Conservation (phyloP, 2,113 vertebrate species). For the Platycercus adscitus region DNA sequence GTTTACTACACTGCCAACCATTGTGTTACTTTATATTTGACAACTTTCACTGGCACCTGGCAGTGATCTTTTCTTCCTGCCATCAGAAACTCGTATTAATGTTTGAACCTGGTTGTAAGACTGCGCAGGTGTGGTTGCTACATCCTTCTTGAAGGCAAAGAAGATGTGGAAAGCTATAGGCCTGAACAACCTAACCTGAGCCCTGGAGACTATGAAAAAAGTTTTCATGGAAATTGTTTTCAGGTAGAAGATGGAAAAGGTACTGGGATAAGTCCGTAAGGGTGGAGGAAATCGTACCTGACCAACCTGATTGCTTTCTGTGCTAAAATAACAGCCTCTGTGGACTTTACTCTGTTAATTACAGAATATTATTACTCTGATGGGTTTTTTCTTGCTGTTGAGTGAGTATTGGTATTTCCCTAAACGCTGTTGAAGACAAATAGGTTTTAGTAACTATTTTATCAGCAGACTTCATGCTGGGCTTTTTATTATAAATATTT, state of each 20-base stretch:
- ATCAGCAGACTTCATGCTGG: neutral
- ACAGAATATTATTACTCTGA: neutral
- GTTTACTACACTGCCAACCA: neutral
- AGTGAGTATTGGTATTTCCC: neutral
- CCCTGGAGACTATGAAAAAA: neutral
- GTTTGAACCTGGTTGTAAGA: neutral
- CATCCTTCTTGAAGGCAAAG: neutral
- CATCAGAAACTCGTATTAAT: neutral
- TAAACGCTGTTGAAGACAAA: neutral
- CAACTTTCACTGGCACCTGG: neutral
- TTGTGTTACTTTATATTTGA: constrained; percentile 24
- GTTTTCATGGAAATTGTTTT: fast-evolving
- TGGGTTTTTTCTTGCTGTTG: neutral
- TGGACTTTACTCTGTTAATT: neutral
- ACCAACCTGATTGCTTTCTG: neutral
- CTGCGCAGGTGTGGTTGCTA: neutral
- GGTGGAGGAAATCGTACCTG: neutral
- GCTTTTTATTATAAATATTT: neutral
- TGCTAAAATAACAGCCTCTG: neutral
- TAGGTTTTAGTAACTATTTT: neutral
- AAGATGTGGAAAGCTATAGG: neutral
- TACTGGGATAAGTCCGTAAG: neutral
- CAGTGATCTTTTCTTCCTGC: neutral
- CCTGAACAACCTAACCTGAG: neutral
- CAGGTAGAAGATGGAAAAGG: neutral